A percentile compares a stretch with the other conserved stretches of the same genome.
Conservation (phyloP, 2,113 vertebrate genomes). For the Cyrtonyx montezumae region DNA sequence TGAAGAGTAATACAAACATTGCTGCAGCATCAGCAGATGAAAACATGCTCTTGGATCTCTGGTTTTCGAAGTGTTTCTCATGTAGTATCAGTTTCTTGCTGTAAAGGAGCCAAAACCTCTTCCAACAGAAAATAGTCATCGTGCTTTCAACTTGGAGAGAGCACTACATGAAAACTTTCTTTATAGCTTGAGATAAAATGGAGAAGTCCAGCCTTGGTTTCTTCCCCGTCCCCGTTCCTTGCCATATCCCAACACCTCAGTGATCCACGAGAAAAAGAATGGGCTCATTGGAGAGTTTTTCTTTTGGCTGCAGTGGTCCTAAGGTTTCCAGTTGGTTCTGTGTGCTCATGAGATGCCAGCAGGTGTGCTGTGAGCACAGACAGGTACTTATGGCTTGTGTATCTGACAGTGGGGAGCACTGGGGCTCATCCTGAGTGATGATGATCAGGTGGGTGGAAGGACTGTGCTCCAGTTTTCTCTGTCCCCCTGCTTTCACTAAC, state of each 20-base stretch:
- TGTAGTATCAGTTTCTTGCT: constrained; percentile 58
- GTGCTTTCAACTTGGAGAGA: constrained; percentile 61
- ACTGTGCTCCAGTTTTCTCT: background rate
- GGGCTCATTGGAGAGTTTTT: background rate
- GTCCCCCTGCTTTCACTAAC: background rate
- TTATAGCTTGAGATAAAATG: constrained; percentile 32
- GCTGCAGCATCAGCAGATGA: constrained; percentile 35
- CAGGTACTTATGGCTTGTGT: background rate
- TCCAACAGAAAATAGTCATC: constrained; percentile 71
- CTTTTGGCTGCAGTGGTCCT: background rate
- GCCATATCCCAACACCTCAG: background rate
- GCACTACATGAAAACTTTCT: constrained; percentile 48
- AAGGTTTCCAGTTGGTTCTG: background rate
- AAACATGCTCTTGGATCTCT: constrained; percentile 56
- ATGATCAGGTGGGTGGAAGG: background rate
- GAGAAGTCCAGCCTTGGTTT: constrained; percentile 44
- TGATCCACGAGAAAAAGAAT: background rate
- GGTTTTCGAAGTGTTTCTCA: constrained; percentile 54
- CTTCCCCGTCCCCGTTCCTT: background rate
- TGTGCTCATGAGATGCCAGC: background rate
- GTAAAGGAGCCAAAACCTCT: constrained; percentile 59
- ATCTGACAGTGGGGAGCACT: rapidly evolving
- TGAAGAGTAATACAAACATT: constrained; percentile 52
- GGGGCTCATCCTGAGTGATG: background rate
- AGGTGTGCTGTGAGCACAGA: background rate